Percentiles rank a stretch among this genome's conserved stretches.
Conservation (phyloP, 2,113 vertebrate genomes). For the Pollachius pollachius region DNA sequence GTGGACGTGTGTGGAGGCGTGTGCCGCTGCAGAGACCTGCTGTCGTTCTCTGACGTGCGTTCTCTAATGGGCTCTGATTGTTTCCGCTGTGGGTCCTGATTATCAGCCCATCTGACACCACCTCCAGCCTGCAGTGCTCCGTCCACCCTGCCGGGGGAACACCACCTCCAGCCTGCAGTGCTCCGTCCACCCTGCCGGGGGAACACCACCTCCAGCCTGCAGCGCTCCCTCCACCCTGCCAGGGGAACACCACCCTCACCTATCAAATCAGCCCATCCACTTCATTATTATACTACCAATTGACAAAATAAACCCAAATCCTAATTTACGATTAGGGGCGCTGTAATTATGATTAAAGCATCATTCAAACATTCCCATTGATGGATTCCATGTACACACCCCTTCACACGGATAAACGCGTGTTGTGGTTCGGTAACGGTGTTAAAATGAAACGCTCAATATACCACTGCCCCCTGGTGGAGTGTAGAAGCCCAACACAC, state of each 20-base stretch:
- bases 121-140: neutral
- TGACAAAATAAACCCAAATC: too few species aligned
- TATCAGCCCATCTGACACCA: slow-evolving; percentile 56
- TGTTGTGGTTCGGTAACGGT: too few species aligned
- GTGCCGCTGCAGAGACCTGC: slow-evolving; percentile 32
- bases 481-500: too few species aligned
- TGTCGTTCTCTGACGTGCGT: slow-evolving; percentile 61
- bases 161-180: neutral
- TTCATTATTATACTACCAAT: neutral
- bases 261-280: neutral
- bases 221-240: slow-evolving; percentile 46
- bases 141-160: slow-evolving; percentile 56
- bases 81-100: slow-evolving; percentile 62
- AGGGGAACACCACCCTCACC: neutral
- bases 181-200: slow-evolving; percentile 53
- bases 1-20: slow-evolving; percentile 44
- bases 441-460: too few species aligned
- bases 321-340: too few species aligned
- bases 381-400: too few species aligned
- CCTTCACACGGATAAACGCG: too few species aligned
- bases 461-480: too few species aligned
- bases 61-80: slow-evolving; percentile 62
- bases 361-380: too few species aligned
- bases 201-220: neutral
- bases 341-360: too few species aligned